Evolutionary conservation across 1,140 invertebrate genomes (phyloP).

Genomic region (Babylonia areolata): DNA sequence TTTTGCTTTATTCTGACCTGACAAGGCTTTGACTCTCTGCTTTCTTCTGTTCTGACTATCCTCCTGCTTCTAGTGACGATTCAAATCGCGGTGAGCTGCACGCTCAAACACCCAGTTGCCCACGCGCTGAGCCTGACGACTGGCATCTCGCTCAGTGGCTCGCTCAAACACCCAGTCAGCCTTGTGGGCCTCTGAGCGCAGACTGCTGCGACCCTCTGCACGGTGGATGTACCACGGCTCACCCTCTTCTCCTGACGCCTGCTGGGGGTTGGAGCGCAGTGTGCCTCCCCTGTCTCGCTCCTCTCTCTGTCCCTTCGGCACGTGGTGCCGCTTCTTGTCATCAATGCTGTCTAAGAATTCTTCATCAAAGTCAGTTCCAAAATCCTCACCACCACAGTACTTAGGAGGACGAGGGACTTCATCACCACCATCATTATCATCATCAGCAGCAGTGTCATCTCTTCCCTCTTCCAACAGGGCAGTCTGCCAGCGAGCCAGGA

Average conservation of each 20-base stretch:
- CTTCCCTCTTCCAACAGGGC: background rate
- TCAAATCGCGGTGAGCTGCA: background rate
- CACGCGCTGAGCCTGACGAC: background rate
- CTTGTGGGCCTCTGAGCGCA: slow-evolving; percentile 21
- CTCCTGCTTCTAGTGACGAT: background rate
- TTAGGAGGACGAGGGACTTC: no score
- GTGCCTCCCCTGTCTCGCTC: background rate
- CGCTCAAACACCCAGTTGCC: background rate
- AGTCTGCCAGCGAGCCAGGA: slow-evolving; percentile 9
- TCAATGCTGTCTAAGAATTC: background rate
- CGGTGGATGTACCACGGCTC: slow-evolving; percentile 17
- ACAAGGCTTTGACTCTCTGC: no score
- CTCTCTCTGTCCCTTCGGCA: background rate
- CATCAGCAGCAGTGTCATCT: background rate
- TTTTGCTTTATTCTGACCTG: no score
- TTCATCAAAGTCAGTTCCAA: background rate
- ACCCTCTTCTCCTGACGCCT: background rate
- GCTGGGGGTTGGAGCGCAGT: background rate
- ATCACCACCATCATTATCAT: background rate
- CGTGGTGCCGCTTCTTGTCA: background rate
- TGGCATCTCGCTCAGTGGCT: background rate
- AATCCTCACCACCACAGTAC: background rate
- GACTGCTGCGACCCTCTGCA: slow-evolving; percentile 14
- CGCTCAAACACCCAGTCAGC: slow-evolving; percentile 33
- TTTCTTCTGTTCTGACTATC: background rate